These are phyloP conservation scores for Entelurus aequoreus DNA, from an alignment of 2,113 vertebrate species.

Conservation along the genomic window DNA sequence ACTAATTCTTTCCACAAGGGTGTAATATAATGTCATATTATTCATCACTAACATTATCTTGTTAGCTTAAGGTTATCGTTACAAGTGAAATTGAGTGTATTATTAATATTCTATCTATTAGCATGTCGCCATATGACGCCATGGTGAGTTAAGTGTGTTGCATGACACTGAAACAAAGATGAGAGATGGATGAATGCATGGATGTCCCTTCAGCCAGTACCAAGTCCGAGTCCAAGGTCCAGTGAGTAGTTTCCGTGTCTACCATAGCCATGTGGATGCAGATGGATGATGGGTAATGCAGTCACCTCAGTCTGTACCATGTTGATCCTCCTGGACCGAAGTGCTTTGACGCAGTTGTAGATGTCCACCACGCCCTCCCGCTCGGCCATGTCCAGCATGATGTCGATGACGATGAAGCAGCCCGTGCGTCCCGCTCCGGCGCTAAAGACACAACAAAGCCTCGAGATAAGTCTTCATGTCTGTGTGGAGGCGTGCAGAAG, in stretches of 20 bases:
- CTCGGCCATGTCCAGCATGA: slow-evolving; percentile 99
- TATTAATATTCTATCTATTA: no score
- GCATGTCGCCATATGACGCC: no score
- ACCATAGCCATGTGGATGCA: slow-evolving; percentile 48
- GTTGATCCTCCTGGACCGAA: slow-evolving; percentile 95
- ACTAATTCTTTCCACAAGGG: no score
- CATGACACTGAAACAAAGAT: background rate
- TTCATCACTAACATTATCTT: no score
- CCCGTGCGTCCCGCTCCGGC: slow-evolving; percentile 95
- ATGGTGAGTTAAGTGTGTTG: background rate
- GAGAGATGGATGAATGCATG: slow-evolving; percentile 1
- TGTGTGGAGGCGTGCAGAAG: background rate
- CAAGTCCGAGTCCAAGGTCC: slow-evolving; percentile 15
- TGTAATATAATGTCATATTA: no score
- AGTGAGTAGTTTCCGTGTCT: slow-evolving; percentile 1
- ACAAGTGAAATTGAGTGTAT: no score
- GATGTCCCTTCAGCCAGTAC: slow-evolving; percentile 21
- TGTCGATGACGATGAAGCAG: slow-evolving; percentile 98
- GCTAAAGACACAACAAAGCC: slow-evolving; percentile 54
- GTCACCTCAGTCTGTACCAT: slow-evolving; percentile 99
- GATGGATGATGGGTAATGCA: slow-evolving; percentile 72
- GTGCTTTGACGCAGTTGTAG: slow-evolving; percentile 98
- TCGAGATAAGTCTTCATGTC: background rate
- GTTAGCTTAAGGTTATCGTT: no score
- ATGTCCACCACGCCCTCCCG: slow-evolving; percentile 97